phyloP scores from a whole-genome alignment of 2,888 invertebrate genomes.

The Chloromyia formosa region DNA sequence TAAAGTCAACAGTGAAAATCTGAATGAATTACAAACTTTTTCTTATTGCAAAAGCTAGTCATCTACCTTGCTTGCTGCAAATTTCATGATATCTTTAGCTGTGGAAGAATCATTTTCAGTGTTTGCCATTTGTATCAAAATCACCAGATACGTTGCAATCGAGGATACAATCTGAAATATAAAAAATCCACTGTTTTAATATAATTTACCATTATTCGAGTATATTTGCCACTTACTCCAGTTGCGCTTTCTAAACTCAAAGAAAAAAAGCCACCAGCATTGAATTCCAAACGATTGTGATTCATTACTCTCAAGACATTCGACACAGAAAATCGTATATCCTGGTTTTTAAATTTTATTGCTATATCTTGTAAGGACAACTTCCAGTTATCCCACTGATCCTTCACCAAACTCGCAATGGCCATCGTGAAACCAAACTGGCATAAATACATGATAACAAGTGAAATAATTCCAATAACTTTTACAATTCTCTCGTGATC shows the following conservation, averaged over 20 bases:
- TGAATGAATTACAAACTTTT: too few species aligned
- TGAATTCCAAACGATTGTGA: not conserved
- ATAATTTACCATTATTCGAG: too few species aligned
- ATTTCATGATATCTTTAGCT: too few species aligned
- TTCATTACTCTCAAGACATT: not conserved
- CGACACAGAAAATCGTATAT: not conserved
- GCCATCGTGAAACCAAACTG: not conserved
- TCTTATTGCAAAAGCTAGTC: too few species aligned
- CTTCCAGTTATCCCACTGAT: not conserved
- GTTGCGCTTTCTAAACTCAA: not conserved
- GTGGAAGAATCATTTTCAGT: too few species aligned
- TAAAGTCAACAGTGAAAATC: too few species aligned
- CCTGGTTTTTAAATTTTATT: not conserved
- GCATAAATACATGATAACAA: not conserved
- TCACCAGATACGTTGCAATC: constrained; percentile 26
- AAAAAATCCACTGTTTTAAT: not conserved
- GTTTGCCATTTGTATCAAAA: constrained; percentile 4
- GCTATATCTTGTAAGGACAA: not conserved
- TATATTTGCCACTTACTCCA: not conserved
- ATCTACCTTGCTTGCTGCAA: too few species aligned
- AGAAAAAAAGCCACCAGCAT: not conserved
- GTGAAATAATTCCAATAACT: not conserved
- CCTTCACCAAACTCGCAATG: not conserved
- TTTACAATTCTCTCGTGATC: not conserved
- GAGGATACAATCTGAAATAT: constrained; percentile 26